Evolutionary conservation across 2,888 invertebrate genomes (phyloP).

Genomic region (Drosophila setosimentum): DNA sequence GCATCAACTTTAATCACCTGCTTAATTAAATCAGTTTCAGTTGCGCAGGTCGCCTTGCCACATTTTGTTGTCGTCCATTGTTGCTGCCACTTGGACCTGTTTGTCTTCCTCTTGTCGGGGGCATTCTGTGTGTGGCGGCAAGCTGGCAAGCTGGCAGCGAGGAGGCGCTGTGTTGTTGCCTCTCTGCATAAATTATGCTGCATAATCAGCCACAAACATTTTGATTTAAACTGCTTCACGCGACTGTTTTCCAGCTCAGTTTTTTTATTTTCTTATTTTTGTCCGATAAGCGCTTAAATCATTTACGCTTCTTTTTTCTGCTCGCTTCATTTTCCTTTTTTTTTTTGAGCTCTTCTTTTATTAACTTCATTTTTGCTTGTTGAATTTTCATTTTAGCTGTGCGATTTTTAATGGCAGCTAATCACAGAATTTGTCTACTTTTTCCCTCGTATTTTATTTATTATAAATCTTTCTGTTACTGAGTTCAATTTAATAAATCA

Average conservation of each 20-base stretch:
- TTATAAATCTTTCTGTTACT: not conserved
- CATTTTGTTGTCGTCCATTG: constrained; percentile 46
- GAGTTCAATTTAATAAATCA: not conserved
- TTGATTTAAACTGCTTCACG: constrained; percentile 68
- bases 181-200: constrained; percentile 74
- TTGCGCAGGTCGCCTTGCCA: constrained; percentile 48
- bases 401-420: constrained; percentile 18
- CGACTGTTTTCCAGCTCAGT: constrained; percentile 25
- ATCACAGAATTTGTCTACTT: not conserved
- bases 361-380: constrained; percentile 20
- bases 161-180: not conserved
- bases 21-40: constrained; percentile 82
- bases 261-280: constrained; percentile 28
- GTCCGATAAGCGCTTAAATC: constrained; percentile 71
- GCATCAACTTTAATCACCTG: constrained; percentile 83
- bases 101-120: not conserved
- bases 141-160: not conserved
- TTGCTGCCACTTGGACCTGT: constrained; percentile 23
- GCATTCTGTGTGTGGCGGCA: constrained; percentile 5
- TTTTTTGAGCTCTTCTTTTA: not conserved
- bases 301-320: constrained; percentile 52
- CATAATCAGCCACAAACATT: constrained; percentile 78
- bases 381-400: constrained; percentile 16
- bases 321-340: constrained; percentile 6
- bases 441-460: not conserved